Percentiles rank a stretch among this genome's conserved stretches.
Conservation (phyloP, 2,888 invertebrate species). For the Norana najaformis region DNA sequence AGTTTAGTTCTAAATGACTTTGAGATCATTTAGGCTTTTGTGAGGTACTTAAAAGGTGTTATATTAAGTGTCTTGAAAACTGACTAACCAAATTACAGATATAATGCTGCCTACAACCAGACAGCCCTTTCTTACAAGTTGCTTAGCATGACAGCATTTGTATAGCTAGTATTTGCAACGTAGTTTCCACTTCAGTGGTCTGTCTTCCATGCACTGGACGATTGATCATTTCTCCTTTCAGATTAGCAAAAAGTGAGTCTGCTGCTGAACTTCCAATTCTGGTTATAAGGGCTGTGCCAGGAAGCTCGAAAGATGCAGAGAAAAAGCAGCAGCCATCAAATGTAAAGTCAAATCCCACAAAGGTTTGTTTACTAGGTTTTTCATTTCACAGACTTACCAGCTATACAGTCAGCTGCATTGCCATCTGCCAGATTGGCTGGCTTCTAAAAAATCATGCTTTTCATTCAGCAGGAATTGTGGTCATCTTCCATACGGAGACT, state of each 20-base stretch:
- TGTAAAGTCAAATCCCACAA: background rate
- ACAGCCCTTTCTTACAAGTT: background rate
- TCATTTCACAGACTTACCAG: background rate
- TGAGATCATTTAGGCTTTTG: too few species aligned
- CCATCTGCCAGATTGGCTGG: background rate
- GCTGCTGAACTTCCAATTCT: constrained; percentile 21
- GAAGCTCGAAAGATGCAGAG: background rate
- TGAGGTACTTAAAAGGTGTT: too few species aligned
- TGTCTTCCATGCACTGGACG: background rate
- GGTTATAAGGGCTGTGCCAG: constrained; percentile 17
- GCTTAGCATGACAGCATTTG: background rate
- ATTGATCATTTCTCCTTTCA: background rate
- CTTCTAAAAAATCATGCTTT: too few species aligned
- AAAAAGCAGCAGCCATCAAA: background rate
- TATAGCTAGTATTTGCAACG: background rate
- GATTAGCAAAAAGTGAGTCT: background rate
- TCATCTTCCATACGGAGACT: too few species aligned
- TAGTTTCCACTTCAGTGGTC: background rate
- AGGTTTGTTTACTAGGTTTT: background rate
- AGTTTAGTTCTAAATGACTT: too few species aligned
- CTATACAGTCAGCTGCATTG: background rate
- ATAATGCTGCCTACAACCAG: too few species aligned
- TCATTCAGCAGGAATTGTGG: too few species aligned
- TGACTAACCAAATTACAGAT: too few species aligned
- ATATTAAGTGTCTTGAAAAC: too few species aligned